Conservation (phyloP, 2,888 invertebrate genomes). For the Eupithecia insigniata region DNA sequence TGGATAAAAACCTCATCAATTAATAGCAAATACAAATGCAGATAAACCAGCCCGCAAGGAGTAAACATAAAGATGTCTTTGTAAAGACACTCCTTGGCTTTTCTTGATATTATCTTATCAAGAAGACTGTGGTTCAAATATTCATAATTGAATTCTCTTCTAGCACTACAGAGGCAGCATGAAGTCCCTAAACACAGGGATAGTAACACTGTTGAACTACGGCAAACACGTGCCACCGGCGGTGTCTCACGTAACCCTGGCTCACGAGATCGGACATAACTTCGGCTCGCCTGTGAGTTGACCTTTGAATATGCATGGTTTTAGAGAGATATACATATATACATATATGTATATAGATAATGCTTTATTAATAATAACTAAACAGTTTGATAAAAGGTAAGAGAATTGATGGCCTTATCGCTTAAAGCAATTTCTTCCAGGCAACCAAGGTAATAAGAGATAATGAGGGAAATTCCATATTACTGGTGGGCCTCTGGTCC, state of each 20-base stretch:
- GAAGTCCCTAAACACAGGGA: slow-evolving; percentile 98
- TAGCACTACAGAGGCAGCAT: slow-evolving; percentile 96
- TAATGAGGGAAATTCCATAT: neutral
- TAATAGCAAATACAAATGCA: neutral
- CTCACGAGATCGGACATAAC: slow-evolving; percentile 99
- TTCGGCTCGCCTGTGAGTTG: slow-evolving; percentile 96
- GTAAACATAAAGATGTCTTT: neutral
- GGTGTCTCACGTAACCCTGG: slow-evolving; percentile 98
- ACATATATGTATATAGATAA: no score
- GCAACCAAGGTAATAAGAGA: no score
- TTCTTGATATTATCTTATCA: neutral
- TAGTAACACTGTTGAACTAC: slow-evolving; percentile 98
- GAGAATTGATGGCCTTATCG: no score
- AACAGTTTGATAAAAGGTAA: no score
- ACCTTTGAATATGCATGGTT: slow-evolving; percentile 4
- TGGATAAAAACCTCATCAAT: neutral
- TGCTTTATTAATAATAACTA: no score
- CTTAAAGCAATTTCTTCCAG: no score
- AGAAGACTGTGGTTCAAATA: neutral
- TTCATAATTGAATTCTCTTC: slow-evolving; percentile 50
- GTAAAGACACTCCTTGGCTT: neutral
- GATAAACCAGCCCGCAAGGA: neutral
- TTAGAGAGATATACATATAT: no score
- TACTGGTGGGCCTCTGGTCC: neutral
- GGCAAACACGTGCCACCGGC: slow-evolving; percentile 99